These are phyloP conservation scores for Cyclura pinguis DNA, from an alignment of 2,797 vertebrate species.

Conservation along the genomic window DNA sequence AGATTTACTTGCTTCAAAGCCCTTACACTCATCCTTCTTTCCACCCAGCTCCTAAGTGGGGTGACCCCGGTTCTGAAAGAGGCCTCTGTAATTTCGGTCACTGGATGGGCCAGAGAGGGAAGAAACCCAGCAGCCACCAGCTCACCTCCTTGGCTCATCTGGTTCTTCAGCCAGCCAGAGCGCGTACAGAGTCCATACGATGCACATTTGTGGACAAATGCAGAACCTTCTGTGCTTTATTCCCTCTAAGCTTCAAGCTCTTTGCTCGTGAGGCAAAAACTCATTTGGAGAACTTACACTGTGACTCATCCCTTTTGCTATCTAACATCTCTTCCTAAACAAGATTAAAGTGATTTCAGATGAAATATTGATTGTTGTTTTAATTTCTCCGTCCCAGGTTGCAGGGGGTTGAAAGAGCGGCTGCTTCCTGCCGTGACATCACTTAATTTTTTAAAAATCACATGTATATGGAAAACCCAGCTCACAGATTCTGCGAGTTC, in stretches of 20 bases:
- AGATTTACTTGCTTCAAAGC: no score
- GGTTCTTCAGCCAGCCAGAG: neutral
- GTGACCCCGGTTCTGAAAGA: neutral
- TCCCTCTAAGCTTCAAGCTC: neutral
- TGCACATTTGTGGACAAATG: neutral
- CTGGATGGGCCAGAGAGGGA: neutral
- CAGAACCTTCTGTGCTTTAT: fast-evolving
- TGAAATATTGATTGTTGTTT: neutral
- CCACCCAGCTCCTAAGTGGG: no score
- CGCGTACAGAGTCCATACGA: neutral
- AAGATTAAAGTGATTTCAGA: constrained; percentile 13
- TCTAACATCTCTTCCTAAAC: neutral
- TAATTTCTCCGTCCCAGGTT: neutral
- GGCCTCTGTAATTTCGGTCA: neutral
- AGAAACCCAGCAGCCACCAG: fast-evolving
- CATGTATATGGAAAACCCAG: neutral
- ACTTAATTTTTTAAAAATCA: neutral
- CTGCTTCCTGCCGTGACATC: neutral
- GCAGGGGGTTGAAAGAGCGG: neutral
- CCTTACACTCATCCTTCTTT: neutral
- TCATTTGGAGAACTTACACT: neutral
- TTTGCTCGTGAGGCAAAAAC: neutral
- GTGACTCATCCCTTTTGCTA: neutral
- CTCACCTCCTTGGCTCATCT: neutral
- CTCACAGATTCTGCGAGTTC: neutral